Evolutionary conservation across 2,797 vertebrate genomes (phyloP), one percentile per base, ranked within the genome.

Genomic region (Otolemur crassicaudatus): DNA sequence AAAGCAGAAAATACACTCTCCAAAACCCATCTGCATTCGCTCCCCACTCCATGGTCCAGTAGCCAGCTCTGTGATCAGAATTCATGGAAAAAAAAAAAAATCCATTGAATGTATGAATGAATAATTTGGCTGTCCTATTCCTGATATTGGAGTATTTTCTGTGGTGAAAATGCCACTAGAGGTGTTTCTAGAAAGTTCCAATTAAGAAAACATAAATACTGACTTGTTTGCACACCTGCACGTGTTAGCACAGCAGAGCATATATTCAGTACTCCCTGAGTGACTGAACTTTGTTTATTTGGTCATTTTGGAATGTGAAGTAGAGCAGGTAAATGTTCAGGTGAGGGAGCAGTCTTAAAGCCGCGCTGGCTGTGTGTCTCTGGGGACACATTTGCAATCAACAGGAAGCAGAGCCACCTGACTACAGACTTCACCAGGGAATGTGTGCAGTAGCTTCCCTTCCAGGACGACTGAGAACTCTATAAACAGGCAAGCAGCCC

Each of bases 101-200:
- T 53, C 12, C 3, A 4, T 19, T 73, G 20, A 65, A 65, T 85
- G 27, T 7, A 31, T 58, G 69, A 76, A 76, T 73, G 87, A 80
- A 61, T 81, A 94, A 88, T 65, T 79, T 58, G 49, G 29, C 7
- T 60, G 8, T 65, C 49, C 46, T 40, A 43, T 40, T 87, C 31
- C 70, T 77, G 49, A 83, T 87, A 75, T 5, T 67, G n/a, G 27
- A 93, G 19, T 79, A 85, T 70, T 94, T 92, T 25, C 61, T 81
- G 10, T 31, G 13, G 27, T 65, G 9, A 93, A 87, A 34, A 6
- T 60, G 12, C 60, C n/a, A 27, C 34, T 84, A 73, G 37, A 92
- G 76, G 29, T 69, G n/a, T 70, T 91, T 93, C 83, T 86, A 90
- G 75, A 91, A 79, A 76, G 40, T 86, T 75, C 56, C 14, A 27